Base-by-base conservation (phyloP, 2,113 vertebrate genomes). In the Alouatta palliata region DNA sequence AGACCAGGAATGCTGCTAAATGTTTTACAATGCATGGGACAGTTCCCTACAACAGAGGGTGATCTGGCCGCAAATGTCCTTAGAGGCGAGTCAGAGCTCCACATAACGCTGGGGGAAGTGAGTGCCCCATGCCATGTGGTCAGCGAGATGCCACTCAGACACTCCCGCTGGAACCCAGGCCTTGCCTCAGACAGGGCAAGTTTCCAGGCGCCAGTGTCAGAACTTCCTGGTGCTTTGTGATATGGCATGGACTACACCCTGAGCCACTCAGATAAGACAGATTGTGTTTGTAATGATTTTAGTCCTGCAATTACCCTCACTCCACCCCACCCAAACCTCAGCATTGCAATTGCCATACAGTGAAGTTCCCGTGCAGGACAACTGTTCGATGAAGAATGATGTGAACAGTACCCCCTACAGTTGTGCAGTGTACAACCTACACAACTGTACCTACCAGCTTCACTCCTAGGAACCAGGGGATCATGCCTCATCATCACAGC, bases 171-270 rank as follows among this genome's bases (percentile, higher is more conserved):
- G 86, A 75, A 88, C 79, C 20, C 45, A 10, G 37, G 90, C 96
- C 97, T 97, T 47, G 80, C 97, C 95, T 97, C 97, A 87, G 97
- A 96, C 94, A 9, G 90, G 97, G 96, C 97, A 81, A 77, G 71
- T 47, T 82, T 80, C 97, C 97, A 87, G 97, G 97, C 97, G 97
- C 97, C 97, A 97, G 92, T 68, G 92, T 88, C 94, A 90, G 92
- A n/a, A 83, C 90, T 97, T 97, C 97, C 97, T 96, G 97, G 95
- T 86, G 92, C 92, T 92, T 76, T 92, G 92, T 92, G 96, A 97
- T 96, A 95, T 1, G 82, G 90, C 64, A 1, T 0, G 45, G 95
- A 40, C 96, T 94, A 52, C 97, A 96, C 96, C 97, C 97, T 87
- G 92, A 90, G 77, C 92, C 94, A 75, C 85, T 61, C 95, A 76